Evolutionary conservation across 2,888 invertebrate species (phyloP), one percentile per base, ranked within the genome.

Genomic region (Thalpophila matura): DNA sequence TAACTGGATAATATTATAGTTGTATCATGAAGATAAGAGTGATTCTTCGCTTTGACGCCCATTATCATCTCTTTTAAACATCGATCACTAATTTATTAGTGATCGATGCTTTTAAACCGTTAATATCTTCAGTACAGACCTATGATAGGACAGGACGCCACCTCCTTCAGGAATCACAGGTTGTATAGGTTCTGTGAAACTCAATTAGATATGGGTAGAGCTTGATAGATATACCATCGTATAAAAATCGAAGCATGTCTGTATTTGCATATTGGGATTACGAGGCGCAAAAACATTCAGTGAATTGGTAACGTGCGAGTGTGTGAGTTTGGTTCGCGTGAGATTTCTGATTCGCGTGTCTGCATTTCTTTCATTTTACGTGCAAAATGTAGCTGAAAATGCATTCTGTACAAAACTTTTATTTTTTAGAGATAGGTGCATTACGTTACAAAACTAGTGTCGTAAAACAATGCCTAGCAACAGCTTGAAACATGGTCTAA

Each of bases 291-390:
- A 46, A 29, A 14, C 2, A 64, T 35, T 18, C 24, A 9, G 7
- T 33, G 2, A 0, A 5, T 12, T 14, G 29, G 18, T 22, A 14
- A 20, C 9, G 38, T 18, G 1, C 6, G 22, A 24, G 6, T 9
- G 38, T 18, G 1, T 9, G 22, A 24, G 6, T 37, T 10, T 18
- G 0, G 3, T 12, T 40, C 10, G 31, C 18, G n/a, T 33, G 7
- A 22, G 22, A 22, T 57, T 47, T 35, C 26, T 0, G 16, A 67
- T 38, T 43, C 9, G 7, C 33, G n/a, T 38, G 37, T 22, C 14
- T n/a, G 6, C 27, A 27, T 22, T 22, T 18, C 10, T 43, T 18
- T 27, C 10, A 29, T 27, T 29, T 16, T 14, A 29, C 6, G 4
- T 29, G n/a, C 20, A 20, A 24, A 14, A 16, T 43, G n/a, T 26